Evolutionary conservation across 2,797 vertebrate genomes (phyloP), one percentile per base, ranked within the genome.

Genomic region (Pempheris klunzingeri): DNA sequence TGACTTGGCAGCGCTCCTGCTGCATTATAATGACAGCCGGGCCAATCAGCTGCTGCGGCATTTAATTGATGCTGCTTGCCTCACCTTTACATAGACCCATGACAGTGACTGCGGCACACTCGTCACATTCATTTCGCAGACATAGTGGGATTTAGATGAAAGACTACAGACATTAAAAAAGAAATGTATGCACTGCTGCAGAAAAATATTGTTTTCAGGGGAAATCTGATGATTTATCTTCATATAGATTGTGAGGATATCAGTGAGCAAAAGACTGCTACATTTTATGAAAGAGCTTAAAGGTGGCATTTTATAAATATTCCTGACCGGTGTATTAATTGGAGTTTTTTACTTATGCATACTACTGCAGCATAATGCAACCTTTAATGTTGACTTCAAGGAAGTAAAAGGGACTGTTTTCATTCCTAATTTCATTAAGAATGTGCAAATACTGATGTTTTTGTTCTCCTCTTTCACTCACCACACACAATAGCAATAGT

Each of bases 1-100:
- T 72, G 67, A 74, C 87, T 71, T 61, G 63, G 70, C 69, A 74
- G 64, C 71, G 24, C 75, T 83, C 32, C 77, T 58, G 47, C 61
- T 32, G 68, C 65, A 78, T 81, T 71, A 59, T 80, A 80, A 87
- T 66, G 71, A 65, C 13, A 8, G 39, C 20, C 2, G 34, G 47
- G 67, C 72, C 84, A 69, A 74, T 85, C 71, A 78, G 62, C 13
- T 22, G 3, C 39, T 36, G 5, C 24, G 18, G 43, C 11, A 36
- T 77, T 52, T 82, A 77, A 81, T 58, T 66, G 55, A 70, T 60
- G 71, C 61, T 30, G 52, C 47, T 34, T 61, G 43, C 18, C 59
- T 80, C 71, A 54, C 76, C 41, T 82, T 70, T 46, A 61, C 64
- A 49, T 15, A 34, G 22, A 50, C 39, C 39, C 32, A 34, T 39